Percentiles rank a stretch among this genome's conserved stretches.
phyloP scores from a whole-genome alignment of 1,140 invertebrate species.

The Bombus turneri region DNA sequence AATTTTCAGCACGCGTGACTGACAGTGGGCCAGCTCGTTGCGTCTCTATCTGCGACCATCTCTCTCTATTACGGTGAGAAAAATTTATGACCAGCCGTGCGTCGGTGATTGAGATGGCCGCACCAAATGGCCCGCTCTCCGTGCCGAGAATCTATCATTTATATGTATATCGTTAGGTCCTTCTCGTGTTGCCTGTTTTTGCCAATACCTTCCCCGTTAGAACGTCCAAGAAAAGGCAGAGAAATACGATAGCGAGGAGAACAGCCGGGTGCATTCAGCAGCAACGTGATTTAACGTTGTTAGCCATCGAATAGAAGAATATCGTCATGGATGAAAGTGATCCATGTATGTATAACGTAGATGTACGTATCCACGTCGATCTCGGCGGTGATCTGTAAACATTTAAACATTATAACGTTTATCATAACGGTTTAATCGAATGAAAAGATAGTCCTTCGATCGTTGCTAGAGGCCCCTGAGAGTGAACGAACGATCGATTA shows the following conservation, averaged over 20 bases:
- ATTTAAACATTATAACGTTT: no score
- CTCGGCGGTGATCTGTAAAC: no score
- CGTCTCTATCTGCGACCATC: constrained; percentile 39
- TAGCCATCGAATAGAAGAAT: background rate
- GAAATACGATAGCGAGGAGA: background rate
- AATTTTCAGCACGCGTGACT: constrained; percentile 62
- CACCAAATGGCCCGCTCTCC: constrained; percentile 76
- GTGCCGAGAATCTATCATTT: constrained; percentile 68
- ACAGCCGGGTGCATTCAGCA: background rate
- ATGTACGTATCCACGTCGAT: no score
- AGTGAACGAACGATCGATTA: no score
- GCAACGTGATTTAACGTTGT: background rate
- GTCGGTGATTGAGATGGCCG: constrained; percentile 78
- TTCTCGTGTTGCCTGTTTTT: constrained; percentile 5
- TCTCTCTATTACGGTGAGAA: constrained; percentile 69
- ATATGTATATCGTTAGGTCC: constrained; percentile 57
- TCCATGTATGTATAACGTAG: no score
- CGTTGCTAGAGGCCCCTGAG: no score
- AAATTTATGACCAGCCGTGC: constrained; percentile 75
- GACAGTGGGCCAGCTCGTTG: constrained; percentile 34
- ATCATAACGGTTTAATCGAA: no score
- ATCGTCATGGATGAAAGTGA: background rate
- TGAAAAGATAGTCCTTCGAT: no score
- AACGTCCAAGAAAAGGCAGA: background rate
- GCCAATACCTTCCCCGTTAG: background rate